These are phyloP conservation scores for Hippocampus abdominalis DNA, from an alignment of 2,113 vertebrate genomes.

Conservation along the genomic window DNA sequence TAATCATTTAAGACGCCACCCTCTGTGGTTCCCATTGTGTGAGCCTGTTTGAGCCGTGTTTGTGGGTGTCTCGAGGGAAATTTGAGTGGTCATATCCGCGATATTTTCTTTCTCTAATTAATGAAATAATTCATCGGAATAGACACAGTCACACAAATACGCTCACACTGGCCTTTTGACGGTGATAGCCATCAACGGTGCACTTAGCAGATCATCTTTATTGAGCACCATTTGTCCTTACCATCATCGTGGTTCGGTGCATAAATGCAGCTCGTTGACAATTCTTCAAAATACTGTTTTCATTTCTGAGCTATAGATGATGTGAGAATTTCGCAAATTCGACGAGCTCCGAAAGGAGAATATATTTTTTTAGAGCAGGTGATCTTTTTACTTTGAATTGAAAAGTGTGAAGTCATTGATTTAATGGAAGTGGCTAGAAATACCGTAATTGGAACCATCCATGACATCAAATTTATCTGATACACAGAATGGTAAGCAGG, in stretches of 20 bases:
- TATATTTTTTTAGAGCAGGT: too few relatives aligned
- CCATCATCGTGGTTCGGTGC: constrained; percentile 12
- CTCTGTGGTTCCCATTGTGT: constrained; percentile 43
- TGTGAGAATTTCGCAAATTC: too few relatives aligned
- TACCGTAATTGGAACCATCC: too few relatives aligned
- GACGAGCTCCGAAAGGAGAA: too few relatives aligned
- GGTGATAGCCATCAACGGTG: constrained; percentile 30
- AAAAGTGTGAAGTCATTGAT: too few relatives aligned
- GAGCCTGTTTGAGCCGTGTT: constrained; percentile 32
- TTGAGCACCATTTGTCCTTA: constrained; percentile 18
- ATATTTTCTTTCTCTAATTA: constrained; percentile 20
- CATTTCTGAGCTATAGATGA: too few relatives aligned
- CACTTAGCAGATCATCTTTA: constrained; percentile 15
- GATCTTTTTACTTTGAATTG: too few relatives aligned
- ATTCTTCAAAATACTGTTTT: not conserved
- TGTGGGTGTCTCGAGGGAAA: constrained; percentile 51
- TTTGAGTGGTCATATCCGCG: constrained; percentile 37
- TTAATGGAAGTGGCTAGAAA: too few relatives aligned
- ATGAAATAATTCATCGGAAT: constrained; percentile 1
- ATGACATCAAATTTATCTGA: too few relatives aligned
- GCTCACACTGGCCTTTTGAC: constrained; percentile 18
- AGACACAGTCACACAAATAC: constrained; percentile 1
- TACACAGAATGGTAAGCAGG: too few relatives aligned
- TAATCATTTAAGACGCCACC: constrained; percentile 66
- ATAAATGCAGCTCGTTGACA: not conserved